Evolutionary conservation across 2,888 invertebrate species (phyloP).

Genomic region (Tachina lurida): DNA sequence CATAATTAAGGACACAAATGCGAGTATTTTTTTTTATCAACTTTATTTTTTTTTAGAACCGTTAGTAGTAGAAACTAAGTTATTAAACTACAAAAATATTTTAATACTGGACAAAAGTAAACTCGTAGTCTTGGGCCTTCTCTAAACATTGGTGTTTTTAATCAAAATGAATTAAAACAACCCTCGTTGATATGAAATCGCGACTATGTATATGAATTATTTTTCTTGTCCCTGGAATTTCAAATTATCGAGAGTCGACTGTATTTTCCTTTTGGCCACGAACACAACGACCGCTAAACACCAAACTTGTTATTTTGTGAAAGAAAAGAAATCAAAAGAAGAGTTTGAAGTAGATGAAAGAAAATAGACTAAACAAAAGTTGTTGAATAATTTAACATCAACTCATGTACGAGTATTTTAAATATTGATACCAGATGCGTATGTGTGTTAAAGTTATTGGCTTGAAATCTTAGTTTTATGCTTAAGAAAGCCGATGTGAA

Average conservation of each 20-base stretch:
- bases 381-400: neutral
- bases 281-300: slow-evolving; percentile 54
- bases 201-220: too few relatives aligned
- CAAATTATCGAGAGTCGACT: neutral
- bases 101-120: too few relatives aligned
- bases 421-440: neutral
- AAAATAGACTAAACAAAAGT: slow-evolving; percentile 16
- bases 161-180: too few relatives aligned
- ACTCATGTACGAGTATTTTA: neutral
- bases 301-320: slow-evolving; percentile 64
- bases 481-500: slow-evolving; percentile 62
- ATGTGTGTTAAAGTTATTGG: neutral
- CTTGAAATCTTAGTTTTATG: slow-evolving; percentile 35
- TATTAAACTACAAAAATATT: too few relatives aligned
- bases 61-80: too few relatives aligned
- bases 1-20: too few relatives aligned
- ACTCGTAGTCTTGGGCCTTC: too few relatives aligned
- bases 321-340: slow-evolving; percentile 22
- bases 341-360: slow-evolving; percentile 16
- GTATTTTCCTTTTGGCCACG: slow-evolving; percentile 15
- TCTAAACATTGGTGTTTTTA: too few relatives aligned
- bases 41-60: too few relatives aligned
- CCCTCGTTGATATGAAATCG: too few relatives aligned
- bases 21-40: too few relatives aligned
- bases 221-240: too few relatives aligned